Percentiles rank a stretch among this genome's conserved stretches.
Conservation (phyloP, 2,888 invertebrate species). For the Drosophila basisetae region DNA sequence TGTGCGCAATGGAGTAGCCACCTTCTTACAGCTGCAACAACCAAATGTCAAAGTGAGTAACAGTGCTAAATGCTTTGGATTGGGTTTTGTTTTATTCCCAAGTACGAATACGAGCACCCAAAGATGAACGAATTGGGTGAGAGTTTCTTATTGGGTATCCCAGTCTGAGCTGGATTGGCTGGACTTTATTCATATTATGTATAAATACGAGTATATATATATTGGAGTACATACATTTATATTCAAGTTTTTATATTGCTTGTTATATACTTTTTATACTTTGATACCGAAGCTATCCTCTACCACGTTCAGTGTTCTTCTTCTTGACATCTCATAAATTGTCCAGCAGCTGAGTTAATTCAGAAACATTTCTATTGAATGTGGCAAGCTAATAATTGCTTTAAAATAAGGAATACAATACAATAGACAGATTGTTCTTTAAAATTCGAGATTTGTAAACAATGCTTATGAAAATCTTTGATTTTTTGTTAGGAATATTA, state of each 20-base stretch:
- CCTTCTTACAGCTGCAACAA: conserved; percentile 94
- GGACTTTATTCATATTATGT: not conserved
- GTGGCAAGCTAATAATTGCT: not conserved
- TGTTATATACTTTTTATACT: not conserved
- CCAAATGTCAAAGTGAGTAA: conserved; percentile 91
- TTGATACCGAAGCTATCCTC: not conserved
- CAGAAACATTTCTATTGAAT: not conserved
- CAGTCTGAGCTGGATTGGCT: not conserved
- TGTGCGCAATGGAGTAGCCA: conserved; percentile 96
- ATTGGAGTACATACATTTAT: not conserved
- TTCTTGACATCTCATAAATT: not conserved
- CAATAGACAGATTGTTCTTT: not conserved
- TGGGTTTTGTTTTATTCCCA: not conserved
- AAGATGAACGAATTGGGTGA: not conserved
- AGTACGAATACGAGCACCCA: not conserved
- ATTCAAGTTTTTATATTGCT: not conserved
- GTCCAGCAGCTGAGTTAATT: not conserved
- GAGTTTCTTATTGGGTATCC: not conserved
- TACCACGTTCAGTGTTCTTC: not conserved
- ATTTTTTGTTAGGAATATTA: not conserved
- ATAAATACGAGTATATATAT: not conserved
- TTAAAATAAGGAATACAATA: not conserved
- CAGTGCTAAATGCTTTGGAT: not conserved
- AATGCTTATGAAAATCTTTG: not conserved
- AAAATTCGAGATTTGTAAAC: not conserved